Evolutionary conservation across 2,888 invertebrate genomes (phyloP).

Genomic region (Pheosia tremula): DNA sequence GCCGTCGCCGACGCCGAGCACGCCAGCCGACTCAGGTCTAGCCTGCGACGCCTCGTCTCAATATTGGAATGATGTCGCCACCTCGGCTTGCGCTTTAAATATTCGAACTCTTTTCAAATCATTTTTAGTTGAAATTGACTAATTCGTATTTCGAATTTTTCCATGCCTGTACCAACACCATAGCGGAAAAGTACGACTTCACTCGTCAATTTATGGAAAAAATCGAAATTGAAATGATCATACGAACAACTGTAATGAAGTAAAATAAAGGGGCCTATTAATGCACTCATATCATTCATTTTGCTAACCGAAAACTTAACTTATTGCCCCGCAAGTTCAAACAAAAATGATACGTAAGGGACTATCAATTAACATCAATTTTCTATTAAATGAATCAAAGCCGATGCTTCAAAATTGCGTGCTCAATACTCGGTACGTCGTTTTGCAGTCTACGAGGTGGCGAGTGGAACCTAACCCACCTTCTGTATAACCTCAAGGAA

Average conservation of each 20-base stretch:
- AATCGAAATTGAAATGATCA: too few relatives aligned
- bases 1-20: slow-evolving; percentile 84
- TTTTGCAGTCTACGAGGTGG: slow-evolving; percentile 43
- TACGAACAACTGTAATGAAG: too few relatives aligned
- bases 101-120: background rate
- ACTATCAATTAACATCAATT: background rate
- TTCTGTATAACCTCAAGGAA: slow-evolving; percentile 64
- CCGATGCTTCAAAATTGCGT: slow-evolving; percentile 17
- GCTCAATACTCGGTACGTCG: background rate
- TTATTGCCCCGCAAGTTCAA: background rate
- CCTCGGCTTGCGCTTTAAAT: slow-evolving; percentile 34
- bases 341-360: background rate
- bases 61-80: slow-evolving; percentile 61
- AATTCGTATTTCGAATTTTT: background rate
- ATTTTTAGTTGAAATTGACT: background rate
- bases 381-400: background rate
- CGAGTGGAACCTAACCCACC: slow-evolving; percentile 54
- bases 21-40: slow-evolving; percentile 82
- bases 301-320: too few relatives aligned
- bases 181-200: too few relatives aligned
- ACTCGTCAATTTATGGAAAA: too few relatives aligned
- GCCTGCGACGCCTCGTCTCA: slow-evolving; percentile 55
- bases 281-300: too few relatives aligned
- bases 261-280: too few relatives aligned
- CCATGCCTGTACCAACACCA: too few relatives aligned